phyloP scores from a whole-genome alignment of 1,140 invertebrate genomes.

The Drosophila mayri region DNA sequence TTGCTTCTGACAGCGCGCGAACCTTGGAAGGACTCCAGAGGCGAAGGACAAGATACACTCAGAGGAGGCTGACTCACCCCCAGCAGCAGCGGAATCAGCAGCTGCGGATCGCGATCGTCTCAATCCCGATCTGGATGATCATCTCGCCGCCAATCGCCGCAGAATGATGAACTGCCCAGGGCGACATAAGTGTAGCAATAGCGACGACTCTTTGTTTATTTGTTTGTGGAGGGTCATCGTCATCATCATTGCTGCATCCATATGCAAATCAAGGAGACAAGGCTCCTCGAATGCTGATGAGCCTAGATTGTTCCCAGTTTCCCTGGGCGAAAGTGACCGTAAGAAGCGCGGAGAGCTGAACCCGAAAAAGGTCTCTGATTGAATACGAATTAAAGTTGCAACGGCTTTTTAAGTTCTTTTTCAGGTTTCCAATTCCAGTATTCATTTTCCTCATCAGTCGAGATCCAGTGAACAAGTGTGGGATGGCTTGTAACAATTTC shows the following conservation, averaged over 20 bases:
- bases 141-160: constrained; percentile 50
- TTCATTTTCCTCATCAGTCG: constrained; percentile 5
- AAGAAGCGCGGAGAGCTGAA: constrained; percentile 23
- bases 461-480: constrained; percentile 62
- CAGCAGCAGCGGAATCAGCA: constrained; percentile 17
- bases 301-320: constrained; percentile 62
- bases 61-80: constrained; percentile 64
- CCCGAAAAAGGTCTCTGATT: constrained; percentile 52
- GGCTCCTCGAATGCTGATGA: constrained; percentile 62
- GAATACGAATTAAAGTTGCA: constrained; percentile 77
- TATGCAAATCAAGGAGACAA: constrained; percentile 68
- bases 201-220: constrained; percentile 65
- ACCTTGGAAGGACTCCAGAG: constrained; percentile 49
- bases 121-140: constrained; percentile 41
- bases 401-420: constrained; percentile 44
- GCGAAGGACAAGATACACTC: constrained; percentile 41
- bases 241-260: constrained; percentile 17
- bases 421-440: constrained; percentile 58
- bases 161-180: constrained; percentile 61
- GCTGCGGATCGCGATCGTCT: constrained; percentile 63
- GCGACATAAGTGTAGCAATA: constrained; percentile 77
- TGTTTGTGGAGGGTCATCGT: constrained; percentile 72
- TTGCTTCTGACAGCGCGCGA: constrained; percentile 82
- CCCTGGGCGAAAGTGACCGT: constrained; percentile 46
- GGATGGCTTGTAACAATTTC: constrained; percentile 49